Conservation (phyloP, 2,888 invertebrate genomes). For the Bhutanitis thaidina region DNA sequence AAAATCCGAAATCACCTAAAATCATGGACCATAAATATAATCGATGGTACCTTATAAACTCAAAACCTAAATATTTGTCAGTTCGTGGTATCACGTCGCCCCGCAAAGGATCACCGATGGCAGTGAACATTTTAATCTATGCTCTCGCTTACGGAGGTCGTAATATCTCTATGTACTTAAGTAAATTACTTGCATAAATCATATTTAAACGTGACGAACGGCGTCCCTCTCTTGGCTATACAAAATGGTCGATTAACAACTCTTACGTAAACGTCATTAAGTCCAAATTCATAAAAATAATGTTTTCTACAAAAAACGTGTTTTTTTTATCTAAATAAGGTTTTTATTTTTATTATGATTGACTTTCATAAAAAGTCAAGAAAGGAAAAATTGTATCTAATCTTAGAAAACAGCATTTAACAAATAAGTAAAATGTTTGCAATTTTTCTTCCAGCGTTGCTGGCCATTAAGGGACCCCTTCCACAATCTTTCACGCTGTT, state of each 20-base stretch:
- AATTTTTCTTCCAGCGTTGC: too few species aligned
- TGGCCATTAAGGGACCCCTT: too few species aligned
- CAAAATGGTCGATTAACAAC: not conserved
- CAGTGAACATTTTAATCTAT: conserved; percentile 70
- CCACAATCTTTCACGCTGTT: too few species aligned
- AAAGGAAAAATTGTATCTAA: too few species aligned
- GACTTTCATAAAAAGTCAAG: not conserved
- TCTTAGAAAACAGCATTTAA: too few species aligned
- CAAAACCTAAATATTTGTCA: too few species aligned
- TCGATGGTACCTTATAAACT: too few species aligned
- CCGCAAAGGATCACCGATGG: too few species aligned
- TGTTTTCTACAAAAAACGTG: not conserved
- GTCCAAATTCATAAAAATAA: not conserved
- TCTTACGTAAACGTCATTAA: not conserved
- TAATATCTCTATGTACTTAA: conserved; percentile 72
- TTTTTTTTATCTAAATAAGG: not conserved
- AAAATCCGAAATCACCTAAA: too few species aligned
- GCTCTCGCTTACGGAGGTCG: conserved; percentile 46
- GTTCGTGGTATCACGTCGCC: too few species aligned
- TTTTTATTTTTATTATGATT: not conserved
- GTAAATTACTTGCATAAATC: conserved; percentile 79
- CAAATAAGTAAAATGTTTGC: too few species aligned
- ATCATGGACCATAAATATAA: too few species aligned
- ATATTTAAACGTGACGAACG: conserved; percentile 68
- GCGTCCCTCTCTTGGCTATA: conserved; percentile 31